phyloP scores from a whole-genome alignment of 2,888 invertebrate species.

The Panzeria rudis region DNA sequence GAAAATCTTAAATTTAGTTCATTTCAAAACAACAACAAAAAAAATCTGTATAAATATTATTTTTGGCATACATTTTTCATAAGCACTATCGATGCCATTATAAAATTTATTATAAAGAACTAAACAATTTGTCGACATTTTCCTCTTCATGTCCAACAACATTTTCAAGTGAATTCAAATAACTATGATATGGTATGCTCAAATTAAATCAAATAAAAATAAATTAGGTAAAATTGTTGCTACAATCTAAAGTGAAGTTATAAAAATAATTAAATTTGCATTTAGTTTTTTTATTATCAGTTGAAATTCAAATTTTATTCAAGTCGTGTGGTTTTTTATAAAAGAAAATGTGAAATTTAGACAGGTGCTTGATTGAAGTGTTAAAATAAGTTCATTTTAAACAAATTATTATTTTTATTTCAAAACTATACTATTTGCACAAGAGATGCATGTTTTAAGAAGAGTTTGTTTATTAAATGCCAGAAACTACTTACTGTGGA shows the following conservation, averaged over 20 bases:
- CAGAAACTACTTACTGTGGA: neutral
- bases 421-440: slow-evolving; percentile 5
- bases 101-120: slow-evolving; percentile 75
- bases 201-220: slow-evolving; percentile 13
- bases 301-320: slow-evolving; percentile 39
- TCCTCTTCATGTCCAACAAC: slow-evolving; percentile 17
- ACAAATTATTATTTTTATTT: neutral
- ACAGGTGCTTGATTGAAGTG: slow-evolving; percentile 41
- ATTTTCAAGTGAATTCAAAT: slow-evolving; percentile 13
- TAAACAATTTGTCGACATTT: slow-evolving; percentile 36
- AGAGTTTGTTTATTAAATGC: neutral
- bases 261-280: slow-evolving; percentile 32
- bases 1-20: slow-evolving; percentile 6
- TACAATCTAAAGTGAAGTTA: slow-evolving; percentile 1
- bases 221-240: neutral
- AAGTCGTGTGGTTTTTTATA: slow-evolving; percentile 51
- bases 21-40: neutral
- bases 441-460: neutral
- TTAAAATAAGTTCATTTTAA: neutral
- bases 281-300: slow-evolving; percentile 43
- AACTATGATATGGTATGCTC: neutral
- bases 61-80: slow-evolving; percentile 77
- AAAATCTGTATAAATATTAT: neutral
- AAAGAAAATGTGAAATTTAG: slow-evolving; percentile 32
- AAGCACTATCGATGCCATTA: slow-evolving; percentile 76